Evolutionary conservation across 2,797 vertebrate genomes (phyloP).

Genomic region (Sebastes diaconus): DNA sequence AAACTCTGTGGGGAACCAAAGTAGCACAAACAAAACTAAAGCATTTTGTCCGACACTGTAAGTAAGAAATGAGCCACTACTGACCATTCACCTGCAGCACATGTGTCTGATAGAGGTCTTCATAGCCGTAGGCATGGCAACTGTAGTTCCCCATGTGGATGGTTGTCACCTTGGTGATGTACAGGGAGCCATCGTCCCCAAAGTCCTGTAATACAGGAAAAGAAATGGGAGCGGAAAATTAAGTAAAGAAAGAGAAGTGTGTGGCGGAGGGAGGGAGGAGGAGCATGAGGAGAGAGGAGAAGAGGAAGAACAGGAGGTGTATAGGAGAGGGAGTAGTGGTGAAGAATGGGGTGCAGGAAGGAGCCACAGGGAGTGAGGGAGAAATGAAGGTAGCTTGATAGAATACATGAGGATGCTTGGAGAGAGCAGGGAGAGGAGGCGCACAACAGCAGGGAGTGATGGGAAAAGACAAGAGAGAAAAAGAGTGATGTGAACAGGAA

Average conservation of each 20-base stretch:
- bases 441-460: slow-evolving; percentile 66
- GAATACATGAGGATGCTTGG: slow-evolving; percentile 50
- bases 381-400: slow-evolving; percentile 48
- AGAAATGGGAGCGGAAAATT: slow-evolving; percentile 19
- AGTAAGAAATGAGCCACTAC: slow-evolving; percentile 84
- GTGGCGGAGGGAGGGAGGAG: not conserved
- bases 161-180: slow-evolving; percentile 98
- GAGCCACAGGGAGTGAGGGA: slow-evolving; percentile 52
- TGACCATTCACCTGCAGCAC: slow-evolving; percentile 99
- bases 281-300: slow-evolving; percentile 2
- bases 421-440: slow-evolving; percentile 45
- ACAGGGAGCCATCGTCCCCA: slow-evolving; percentile 94
- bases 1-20: not conserved
- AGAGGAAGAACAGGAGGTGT: slow-evolving; percentile 5
- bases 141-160: slow-evolving; percentile 98
- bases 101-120: slow-evolving; percentile 94
- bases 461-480: slow-evolving; percentile 59
- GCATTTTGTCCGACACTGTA: slow-evolving; percentile 16
- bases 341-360: slow-evolving; percentile 37
- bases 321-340: slow-evolving; percentile 30
- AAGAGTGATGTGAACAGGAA: slow-evolving; percentile 70
- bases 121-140: slow-evolving; percentile 95
- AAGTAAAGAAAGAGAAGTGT: not conserved
- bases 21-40: not conserved
- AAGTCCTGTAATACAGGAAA: slow-evolving; percentile 87